Base-by-base conservation (phyloP, 2,113 vertebrate genomes). In the Coracopsis vasa region DNA sequence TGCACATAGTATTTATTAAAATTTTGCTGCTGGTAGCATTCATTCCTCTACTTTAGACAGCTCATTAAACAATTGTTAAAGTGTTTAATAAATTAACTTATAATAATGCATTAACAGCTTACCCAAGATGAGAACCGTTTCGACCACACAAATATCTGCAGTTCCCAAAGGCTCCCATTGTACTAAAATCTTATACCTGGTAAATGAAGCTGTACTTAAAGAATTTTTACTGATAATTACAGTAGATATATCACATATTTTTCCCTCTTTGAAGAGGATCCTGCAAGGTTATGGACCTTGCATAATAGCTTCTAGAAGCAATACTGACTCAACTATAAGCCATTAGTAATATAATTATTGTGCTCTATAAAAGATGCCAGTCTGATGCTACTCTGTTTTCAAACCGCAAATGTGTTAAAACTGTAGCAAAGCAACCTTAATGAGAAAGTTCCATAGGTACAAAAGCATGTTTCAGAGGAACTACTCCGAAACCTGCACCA, bases 61-160 rank as follows among this genome's bases (percentile, higher is more conserved):
- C n/a, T 95, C 61, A 96, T 96, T 96, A 97, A 97, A 90, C 51
- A 92, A 82, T 66, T 73, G 50, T n/a, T 42, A n/a, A 94, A 85
- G 23, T 74, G 85, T 65, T 95, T 85, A 91, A 94, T 89, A 72
- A 93, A 85, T 92, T 90, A 80, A 90, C 39, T 47, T 81, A 74
- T 84, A 47, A 86, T 81, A 95, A 93, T 88, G 90, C 93, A 83
- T 95, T 73, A 96, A 56, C 24, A 86, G 45, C 72, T 96, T 96
- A 67, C 72, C 50, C n/a, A 83, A 91, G 48, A 96, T 94, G 67
- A 91, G 56, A 95, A 94, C 23, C 41, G 27, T 86, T 95, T 91
- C 88, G 88, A 91, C 78, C 92, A 91, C 65, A 64, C 20, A 90
- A 88, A 92, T 96, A 93, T 81, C 60, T 92, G 19, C 10, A 61